A percentile compares a stretch with the other conserved stretches of the same genome.
These are phyloP conservation scores for Plebejus argus DNA, from an alignment of 2,888 invertebrate species.

Conservation along the genomic window DNA sequence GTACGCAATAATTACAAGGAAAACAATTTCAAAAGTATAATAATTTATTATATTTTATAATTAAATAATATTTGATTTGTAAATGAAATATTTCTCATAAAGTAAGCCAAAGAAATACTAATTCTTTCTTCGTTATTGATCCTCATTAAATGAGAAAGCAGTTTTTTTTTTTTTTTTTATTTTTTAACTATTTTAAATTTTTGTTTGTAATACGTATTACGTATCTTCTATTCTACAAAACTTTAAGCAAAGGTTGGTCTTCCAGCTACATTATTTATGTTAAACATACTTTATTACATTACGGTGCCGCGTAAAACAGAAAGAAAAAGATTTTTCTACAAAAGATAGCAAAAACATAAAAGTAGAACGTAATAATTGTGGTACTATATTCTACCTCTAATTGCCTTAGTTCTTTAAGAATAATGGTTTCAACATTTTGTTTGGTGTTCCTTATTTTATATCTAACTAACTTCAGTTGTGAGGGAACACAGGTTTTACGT, in stretches of 20 bases:
- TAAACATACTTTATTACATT: not conserved
- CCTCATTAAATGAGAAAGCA: too few species aligned
- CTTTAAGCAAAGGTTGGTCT: not conserved
- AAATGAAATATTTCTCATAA: too few species aligned
- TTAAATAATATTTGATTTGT: too few species aligned
- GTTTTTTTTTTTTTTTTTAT: not conserved
- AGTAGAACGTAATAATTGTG: constrained; percentile 37
- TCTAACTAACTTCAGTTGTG: not conserved
- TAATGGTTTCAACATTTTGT: constrained; percentile 13
- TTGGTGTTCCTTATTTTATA: not conserved
- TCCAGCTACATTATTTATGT: not conserved
- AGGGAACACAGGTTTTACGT: not conserved
- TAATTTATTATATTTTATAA: too few species aligned
- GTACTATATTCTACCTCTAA: constrained; percentile 37
- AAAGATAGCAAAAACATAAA: constrained; percentile 28
- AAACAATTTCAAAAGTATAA: too few species aligned
- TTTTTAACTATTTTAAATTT: not conserved
- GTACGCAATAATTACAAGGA: too few species aligned
- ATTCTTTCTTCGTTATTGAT: too few species aligned
- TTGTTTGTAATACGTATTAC: too few species aligned
- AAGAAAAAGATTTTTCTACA: constrained; percentile 25
- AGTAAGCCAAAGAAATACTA: too few species aligned
- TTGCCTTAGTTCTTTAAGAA: constrained; percentile 35
- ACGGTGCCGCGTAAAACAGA: not conserved
- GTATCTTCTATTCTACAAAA: not conserved